Evolutionary conservation across 2,888 invertebrate genomes (phyloP).

Genomic region (Macrophya annulata): DNA sequence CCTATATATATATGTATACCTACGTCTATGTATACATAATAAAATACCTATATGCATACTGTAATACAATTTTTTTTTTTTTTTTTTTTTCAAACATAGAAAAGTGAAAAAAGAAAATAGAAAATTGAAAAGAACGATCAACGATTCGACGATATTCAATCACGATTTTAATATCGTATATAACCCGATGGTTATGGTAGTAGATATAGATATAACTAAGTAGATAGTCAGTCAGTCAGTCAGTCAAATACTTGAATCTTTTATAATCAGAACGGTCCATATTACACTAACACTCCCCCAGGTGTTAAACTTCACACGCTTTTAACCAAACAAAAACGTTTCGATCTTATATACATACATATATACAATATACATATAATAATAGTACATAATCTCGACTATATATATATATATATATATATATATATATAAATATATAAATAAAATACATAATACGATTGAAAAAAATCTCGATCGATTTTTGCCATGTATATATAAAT

Average conservation of each 20-base stretch:
- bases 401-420: background rate
- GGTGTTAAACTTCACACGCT: background rate
- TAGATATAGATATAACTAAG: background rate
- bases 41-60: no score
- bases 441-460: background rate
- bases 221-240: background rate
- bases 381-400: no score
- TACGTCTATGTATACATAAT: no score
- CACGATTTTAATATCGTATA: no score
- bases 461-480: background rate
- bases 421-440: background rate
- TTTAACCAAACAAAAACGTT: slow-evolving; percentile 5
- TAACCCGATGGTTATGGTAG: background rate
- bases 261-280: background rate
- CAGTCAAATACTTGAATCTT: background rate
- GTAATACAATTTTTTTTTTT: no score
- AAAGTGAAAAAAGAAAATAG: no score
- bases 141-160: no score
- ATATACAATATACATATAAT: no score
- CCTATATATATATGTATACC: no score
- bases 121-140: no score
- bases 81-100: no score
- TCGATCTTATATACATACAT: background rate
- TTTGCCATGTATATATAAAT: no score
- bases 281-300: background rate